These are phyloP conservation scores for Perognathus longimembris DNA, from an alignment of 2,113 vertebrate species.

Conservation along the genomic window DNA sequence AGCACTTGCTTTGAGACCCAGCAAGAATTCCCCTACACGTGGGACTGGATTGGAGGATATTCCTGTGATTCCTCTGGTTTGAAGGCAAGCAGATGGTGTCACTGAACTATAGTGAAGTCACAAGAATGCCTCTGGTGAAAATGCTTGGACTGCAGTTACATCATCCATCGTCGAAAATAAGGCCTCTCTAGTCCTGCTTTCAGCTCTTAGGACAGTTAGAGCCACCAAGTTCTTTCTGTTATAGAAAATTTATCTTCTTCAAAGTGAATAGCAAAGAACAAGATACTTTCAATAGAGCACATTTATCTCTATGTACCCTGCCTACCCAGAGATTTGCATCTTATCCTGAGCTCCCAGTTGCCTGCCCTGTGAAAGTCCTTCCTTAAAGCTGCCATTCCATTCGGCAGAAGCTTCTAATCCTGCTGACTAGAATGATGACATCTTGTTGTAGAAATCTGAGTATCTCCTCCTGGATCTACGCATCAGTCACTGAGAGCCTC, in stretches of 20 bases:
- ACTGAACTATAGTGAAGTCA: background rate
- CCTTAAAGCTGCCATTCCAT: background rate
- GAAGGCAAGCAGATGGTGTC: background rate
- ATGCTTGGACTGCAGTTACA: background rate
- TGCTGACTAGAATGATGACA: slow-evolving; percentile 39
- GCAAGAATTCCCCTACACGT: background rate
- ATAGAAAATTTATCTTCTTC: background rate
- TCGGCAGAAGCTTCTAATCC: background rate
- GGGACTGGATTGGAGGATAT: background rate
- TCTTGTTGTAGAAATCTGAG: slow-evolving; percentile 50
- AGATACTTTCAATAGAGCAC: background rate
- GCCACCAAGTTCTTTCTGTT: background rate
- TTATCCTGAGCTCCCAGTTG: background rate
- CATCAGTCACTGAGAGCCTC: background rate
- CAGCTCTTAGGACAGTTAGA: background rate
- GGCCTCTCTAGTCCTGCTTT: background rate
- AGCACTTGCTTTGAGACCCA: background rate
- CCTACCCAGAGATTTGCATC: background rate
- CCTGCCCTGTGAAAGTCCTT: background rate
- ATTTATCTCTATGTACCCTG: background rate
- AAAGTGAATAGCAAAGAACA: background rate
- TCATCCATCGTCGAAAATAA: background rate
- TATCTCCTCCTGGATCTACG: background rate
- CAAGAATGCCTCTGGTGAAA: slow-evolving; percentile 20
- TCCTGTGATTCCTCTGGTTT: background rate